These are phyloP conservation scores for Gymnocheta viridis DNA, from an alignment of 2,888 invertebrate species.

Conservation along the genomic window DNA sequence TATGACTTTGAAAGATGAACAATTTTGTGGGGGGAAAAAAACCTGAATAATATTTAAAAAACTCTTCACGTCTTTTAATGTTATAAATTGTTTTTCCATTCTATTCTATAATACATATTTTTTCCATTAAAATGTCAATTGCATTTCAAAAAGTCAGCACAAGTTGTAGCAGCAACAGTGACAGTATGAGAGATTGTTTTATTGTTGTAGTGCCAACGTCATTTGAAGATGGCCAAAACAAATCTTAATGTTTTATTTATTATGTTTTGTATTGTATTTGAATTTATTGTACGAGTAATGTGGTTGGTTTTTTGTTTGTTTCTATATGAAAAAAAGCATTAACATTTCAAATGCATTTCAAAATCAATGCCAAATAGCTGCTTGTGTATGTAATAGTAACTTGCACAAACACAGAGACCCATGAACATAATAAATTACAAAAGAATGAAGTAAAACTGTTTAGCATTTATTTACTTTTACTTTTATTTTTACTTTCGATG, in stretches of 20 bases:
- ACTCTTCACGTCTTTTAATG: conserved; percentile 1
- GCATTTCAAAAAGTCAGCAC: conserved; percentile 43
- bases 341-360: conserved; percentile 51
- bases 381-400: background rate
- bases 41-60: background rate
- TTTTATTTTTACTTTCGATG: background rate
- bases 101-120: background rate
- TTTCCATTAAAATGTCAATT: conserved; percentile 60
- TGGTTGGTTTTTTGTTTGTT: background rate
- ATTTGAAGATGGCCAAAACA: conserved; percentile 44
- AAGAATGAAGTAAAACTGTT: conserved; percentile 10
- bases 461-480: background rate
- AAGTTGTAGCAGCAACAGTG: background rate
- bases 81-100: conserved; percentile 14
- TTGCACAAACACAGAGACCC: background rate
- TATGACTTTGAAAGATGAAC: conserved; percentile 26
- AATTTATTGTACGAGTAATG: background rate
- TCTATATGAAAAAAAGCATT: background rate
- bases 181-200: background rate
- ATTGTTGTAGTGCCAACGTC: conserved; percentile 35
- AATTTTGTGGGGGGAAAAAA: background rate
- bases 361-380: conserved; percentile 62
- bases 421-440: conserved; percentile 1
- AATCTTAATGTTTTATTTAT: conserved; percentile 37
- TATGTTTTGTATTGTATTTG: background rate